Evolutionary conservation across 1,140 invertebrate species (phyloP).

Genomic region (Linepithema humile): DNA sequence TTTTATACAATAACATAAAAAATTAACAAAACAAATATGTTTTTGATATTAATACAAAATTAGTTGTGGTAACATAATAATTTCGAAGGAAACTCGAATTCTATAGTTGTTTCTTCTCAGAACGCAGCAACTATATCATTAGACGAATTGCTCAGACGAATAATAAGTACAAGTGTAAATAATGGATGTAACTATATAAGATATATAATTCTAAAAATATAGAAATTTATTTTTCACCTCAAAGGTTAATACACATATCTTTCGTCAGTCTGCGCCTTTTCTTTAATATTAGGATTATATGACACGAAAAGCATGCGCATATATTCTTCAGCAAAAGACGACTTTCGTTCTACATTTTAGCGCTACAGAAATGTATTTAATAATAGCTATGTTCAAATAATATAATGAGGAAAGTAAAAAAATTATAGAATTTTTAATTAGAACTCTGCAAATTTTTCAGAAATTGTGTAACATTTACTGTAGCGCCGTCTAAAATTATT

Average conservation of each 20-base stretch:
- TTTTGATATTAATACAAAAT: neutral
- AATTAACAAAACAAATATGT: neutral
- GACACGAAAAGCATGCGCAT: neutral
- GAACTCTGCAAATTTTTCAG: neutral
- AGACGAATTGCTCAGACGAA: conserved; percentile 9
- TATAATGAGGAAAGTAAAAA: neutral
- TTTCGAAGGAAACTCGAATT: neutral
- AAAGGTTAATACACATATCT: neutral
- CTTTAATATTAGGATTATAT: neutral
- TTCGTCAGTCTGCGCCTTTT: neutral
- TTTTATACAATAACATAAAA: neutral
- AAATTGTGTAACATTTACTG: conserved; percentile 6
- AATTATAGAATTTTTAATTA: neutral
- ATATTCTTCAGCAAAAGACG: neutral
- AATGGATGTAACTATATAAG: conserved; percentile 45
- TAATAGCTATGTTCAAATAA: neutral
- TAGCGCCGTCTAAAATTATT: neutral
- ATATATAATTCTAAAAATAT: conserved; percentile 58
- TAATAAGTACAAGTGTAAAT: conserved; percentile 53
- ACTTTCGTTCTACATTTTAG: neutral
- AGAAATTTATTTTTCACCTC: conserved; percentile 34
- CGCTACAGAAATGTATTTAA: neutral
- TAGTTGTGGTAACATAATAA: too few species aligned
- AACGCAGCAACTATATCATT: neutral
- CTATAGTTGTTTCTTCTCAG: conserved; percentile 10